A percentile compares a stretch with the other conserved stretches of the same genome.
These are phyloP conservation scores for Cyclopterus lumpus DNA, from an alignment of 2,797 vertebrate genomes.

Conservation along the genomic window DNA sequence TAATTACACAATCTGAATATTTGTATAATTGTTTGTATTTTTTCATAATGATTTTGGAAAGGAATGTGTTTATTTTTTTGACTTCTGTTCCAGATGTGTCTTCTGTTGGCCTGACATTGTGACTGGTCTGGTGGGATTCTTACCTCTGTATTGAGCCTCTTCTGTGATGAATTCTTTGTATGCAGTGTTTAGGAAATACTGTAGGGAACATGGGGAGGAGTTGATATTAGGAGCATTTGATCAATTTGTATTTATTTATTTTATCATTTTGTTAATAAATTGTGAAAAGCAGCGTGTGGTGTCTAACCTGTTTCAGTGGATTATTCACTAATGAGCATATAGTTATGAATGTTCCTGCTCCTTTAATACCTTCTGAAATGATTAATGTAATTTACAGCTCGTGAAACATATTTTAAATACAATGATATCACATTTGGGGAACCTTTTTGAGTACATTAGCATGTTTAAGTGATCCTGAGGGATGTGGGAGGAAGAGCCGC, in stretches of 20 bases:
- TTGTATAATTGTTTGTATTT: slow-evolving; percentile 92
- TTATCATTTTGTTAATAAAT: slow-evolving; percentile 99
- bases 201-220: slow-evolving; percentile 92
- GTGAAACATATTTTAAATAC: not conserved
- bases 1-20: slow-evolving; percentile 89
- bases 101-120: slow-evolving; percentile 90
- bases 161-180: slow-evolving; percentile 98
- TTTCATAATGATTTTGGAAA: slow-evolving; percentile 89
- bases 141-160: slow-evolving; percentile 93
- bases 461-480: no score
- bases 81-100: slow-evolving; percentile 87
- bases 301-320: no score
- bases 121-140: slow-evolving; percentile 91
- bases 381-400: not conserved
- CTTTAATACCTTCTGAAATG: not conserved
- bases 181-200: slow-evolving; percentile 97
- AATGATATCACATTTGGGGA: no score
- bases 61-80: slow-evolving; percentile 91
- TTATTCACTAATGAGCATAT: not conserved
- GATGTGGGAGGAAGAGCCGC: not conserved
- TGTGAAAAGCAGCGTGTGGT: slow-evolving; percentile 84
- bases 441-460: no score
- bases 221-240: slow-evolving; percentile 97
- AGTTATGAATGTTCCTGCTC: not conserved
- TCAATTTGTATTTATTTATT: slow-evolving; percentile 99